Conservation (phyloP, 2,113 vertebrate genomes). For the Chrysemys picta region DNA sequence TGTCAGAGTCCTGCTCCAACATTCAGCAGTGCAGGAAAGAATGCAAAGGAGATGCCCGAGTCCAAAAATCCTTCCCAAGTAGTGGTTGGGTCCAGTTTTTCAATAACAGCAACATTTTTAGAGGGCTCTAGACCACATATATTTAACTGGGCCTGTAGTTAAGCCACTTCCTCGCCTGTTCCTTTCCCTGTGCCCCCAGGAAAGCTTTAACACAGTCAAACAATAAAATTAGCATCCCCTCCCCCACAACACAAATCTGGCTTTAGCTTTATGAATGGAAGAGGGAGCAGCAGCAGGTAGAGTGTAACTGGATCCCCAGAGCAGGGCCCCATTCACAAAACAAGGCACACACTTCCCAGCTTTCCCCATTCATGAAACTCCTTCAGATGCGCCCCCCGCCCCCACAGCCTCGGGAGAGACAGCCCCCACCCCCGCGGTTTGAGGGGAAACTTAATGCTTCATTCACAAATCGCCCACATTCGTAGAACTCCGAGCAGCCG, state of each 20-base stretch:
- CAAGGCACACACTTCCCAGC: constrained; percentile 76
- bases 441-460: constrained; percentile 61
- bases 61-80: background rate
- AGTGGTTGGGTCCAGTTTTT: background rate
- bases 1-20: background rate
- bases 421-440: constrained; percentile 69
- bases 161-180: constrained; percentile 17
- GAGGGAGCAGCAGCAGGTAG: constrained; percentile 71
- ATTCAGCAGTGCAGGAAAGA: background rate
- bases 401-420: constrained; percentile 51
- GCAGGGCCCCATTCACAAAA: constrained; percentile 78
- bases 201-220: constrained; percentile 55
- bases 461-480: constrained; percentile 77
- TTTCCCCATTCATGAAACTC: constrained; percentile 76
- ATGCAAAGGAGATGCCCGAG: background rate
- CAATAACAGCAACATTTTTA: background rate
- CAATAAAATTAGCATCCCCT: constrained; percentile 32
- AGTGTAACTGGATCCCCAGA: constrained; percentile 76
- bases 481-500: constrained; percentile 32
- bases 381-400: constrained; percentile 67
- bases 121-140: background rate
- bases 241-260: constrained; percentile 63
- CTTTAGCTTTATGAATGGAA: constrained; percentile 76
- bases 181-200: constrained; percentile 12
- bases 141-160: constrained; percentile 19